These are phyloP conservation scores for Chionomys nivalis DNA, from an alignment of 2,113 vertebrate genomes.

Conservation along the genomic window DNA sequence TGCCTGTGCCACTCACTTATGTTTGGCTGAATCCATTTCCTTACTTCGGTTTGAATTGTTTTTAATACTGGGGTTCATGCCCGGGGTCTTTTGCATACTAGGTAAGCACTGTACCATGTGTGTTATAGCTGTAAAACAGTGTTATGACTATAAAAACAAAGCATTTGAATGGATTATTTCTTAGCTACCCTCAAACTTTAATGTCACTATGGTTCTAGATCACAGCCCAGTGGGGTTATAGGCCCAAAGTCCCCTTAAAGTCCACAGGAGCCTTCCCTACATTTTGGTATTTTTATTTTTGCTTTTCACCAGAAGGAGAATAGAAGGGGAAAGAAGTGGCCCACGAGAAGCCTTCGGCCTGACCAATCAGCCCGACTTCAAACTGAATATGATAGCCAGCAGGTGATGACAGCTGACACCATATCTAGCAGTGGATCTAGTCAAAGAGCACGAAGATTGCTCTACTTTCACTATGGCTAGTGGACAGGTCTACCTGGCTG, in stretches of 20 bases:
- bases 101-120: not conserved
- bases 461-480: not conserved
- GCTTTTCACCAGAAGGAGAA: not conserved
- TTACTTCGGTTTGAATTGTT: not conserved
- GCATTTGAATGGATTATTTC: not conserved
- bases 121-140: no score
- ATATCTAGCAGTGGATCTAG: not conserved
- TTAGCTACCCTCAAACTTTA: not conserved
- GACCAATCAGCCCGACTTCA: not conserved
- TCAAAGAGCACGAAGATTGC: not conserved
- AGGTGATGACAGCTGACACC: not conserved
- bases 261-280: not conserved
- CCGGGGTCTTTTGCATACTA: not conserved
- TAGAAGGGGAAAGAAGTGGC: not conserved
- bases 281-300: conserved; percentile 11
- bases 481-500: not conserved
- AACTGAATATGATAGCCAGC: not conserved
- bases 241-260: not conserved
- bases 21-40: not conserved
- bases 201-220: not conserved
- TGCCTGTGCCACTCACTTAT: not conserved
- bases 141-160: conserved; percentile 1
- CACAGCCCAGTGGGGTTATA: not conserved
- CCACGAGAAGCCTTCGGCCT: not conserved
- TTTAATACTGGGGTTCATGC: not conserved